Conservation (phyloP, 1,140 invertebrate species). For the Steinernema khuongi region DNA sequence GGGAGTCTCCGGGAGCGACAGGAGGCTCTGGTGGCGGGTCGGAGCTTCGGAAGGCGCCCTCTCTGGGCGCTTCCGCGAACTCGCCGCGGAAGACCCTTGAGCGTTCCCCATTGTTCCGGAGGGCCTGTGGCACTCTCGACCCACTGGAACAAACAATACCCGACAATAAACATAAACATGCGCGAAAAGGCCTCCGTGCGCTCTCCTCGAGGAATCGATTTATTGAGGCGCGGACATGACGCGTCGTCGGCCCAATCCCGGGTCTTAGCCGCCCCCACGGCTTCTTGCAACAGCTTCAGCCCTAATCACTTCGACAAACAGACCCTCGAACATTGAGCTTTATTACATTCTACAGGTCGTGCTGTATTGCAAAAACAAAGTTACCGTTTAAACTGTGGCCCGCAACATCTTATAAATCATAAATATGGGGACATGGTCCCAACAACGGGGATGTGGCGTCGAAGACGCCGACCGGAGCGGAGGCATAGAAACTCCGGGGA, state of each 20-base stretch:
- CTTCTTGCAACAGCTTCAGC: too few species aligned
- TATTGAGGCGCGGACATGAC: too few species aligned
- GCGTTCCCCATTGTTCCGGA: conserved; percentile 5
- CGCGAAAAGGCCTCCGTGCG: too few species aligned
- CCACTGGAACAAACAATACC: too few species aligned
- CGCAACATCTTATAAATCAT: not conserved
- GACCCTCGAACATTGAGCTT: not conserved
- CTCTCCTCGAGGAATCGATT: too few species aligned
- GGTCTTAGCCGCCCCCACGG: too few species aligned
- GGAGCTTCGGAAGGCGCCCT: not conserved
- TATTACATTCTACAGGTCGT: not conserved
- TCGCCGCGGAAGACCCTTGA: not conserved
- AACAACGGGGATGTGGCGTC: not conserved
- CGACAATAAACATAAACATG: too few species aligned
- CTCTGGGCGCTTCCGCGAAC: not conserved
- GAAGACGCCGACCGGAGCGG: not conserved
- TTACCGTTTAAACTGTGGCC: not conserved
- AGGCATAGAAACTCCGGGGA: not conserved
- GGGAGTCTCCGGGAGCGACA: not conserved
- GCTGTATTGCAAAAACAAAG: not conserved
- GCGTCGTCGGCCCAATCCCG: too few species aligned
- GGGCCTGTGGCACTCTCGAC: not conserved
- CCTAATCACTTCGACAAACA: not conserved
- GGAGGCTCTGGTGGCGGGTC: not conserved
- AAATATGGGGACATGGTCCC: not conserved